Conservation (phyloP, 2,888 invertebrate species). For the Campoplex capitator region DNA sequence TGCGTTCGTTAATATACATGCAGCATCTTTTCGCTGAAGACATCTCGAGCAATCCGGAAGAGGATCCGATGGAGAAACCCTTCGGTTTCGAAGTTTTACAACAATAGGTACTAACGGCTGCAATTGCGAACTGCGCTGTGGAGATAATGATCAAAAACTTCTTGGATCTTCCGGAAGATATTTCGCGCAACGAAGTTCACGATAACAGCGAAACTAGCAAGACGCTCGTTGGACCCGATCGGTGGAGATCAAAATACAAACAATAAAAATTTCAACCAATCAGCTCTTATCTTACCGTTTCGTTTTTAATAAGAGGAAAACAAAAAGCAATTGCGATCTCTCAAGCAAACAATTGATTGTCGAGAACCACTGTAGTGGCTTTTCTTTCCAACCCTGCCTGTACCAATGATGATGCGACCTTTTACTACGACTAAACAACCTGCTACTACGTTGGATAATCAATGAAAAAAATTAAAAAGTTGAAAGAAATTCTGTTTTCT, state of each 20-base stretch:
- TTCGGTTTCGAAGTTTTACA: not conserved
- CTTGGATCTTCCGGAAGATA: not conserved
- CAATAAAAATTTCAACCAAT: not conserved
- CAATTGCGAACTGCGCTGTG: not conserved
- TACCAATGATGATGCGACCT: no score
- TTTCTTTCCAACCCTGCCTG: no score
- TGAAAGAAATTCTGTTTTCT: no score
- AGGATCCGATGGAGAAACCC: not conserved
- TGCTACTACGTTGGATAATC: no score
- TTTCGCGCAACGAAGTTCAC: not conserved
- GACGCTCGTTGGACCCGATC: not conserved
- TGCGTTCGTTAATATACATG: not conserved
- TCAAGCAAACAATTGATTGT: no score
- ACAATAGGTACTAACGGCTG: not conserved
- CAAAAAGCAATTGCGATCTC: no score
- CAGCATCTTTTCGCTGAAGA: not conserved
- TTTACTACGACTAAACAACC: no score
- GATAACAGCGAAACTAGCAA: not conserved
- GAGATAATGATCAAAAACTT: slow-evolving; percentile 5
- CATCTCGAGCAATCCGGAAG: not conserved
- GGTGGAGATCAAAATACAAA: not conserved
- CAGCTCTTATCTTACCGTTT: no score
- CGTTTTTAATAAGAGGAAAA: no score
- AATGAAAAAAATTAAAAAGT: no score
- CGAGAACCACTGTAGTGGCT: no score